Conservation (phyloP, 1,140 invertebrate genomes). For the Anoplolepis gracilipes region DNA sequence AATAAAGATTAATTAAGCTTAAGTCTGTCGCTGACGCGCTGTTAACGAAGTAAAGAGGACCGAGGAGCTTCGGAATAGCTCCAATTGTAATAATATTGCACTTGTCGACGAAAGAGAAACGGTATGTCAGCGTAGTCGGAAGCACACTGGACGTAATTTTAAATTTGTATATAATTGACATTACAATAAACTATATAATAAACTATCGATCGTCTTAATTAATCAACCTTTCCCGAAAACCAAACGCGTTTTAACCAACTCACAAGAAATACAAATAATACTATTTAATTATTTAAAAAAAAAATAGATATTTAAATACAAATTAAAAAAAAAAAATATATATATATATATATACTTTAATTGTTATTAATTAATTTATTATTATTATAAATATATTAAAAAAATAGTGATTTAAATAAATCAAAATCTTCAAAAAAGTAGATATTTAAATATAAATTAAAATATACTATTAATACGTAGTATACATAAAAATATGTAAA, state of each 20-base stretch:
- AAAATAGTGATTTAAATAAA: too few species aligned
- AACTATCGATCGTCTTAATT: constrained; percentile 21
- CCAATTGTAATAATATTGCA: constrained; percentile 66
- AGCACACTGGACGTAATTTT: constrained; percentile 78
- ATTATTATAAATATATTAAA: too few species aligned
- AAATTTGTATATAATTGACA: constrained; percentile 84
- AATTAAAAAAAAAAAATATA: not conserved
- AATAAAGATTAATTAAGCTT: constrained; percentile 70
- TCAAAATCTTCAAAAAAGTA: too few species aligned
- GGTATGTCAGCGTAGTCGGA: constrained; percentile 65
- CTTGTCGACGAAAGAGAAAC: constrained; percentile 54
- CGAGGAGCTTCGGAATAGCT: constrained; percentile 34
- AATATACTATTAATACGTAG: not conserved
- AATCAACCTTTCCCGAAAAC: not conserved
- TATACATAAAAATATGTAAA: not conserved
- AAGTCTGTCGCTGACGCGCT: constrained; percentile 65
- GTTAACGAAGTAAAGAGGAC: constrained; percentile 13
- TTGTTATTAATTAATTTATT: too few species aligned
- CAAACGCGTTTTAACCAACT: not conserved
- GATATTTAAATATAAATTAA: constrained; percentile 14
- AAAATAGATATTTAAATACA: not conserved
- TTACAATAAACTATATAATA: constrained; percentile 82
- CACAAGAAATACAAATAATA: too few species aligned
- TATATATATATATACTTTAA: too few species aligned
- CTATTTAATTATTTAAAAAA: too few species aligned